A percentile compares a stretch with the other conserved stretches of the same genome.
Evolutionary conservation across 2,797 vertebrate species (phyloP).

Genomic region (Sebastes elongatus): DNA sequence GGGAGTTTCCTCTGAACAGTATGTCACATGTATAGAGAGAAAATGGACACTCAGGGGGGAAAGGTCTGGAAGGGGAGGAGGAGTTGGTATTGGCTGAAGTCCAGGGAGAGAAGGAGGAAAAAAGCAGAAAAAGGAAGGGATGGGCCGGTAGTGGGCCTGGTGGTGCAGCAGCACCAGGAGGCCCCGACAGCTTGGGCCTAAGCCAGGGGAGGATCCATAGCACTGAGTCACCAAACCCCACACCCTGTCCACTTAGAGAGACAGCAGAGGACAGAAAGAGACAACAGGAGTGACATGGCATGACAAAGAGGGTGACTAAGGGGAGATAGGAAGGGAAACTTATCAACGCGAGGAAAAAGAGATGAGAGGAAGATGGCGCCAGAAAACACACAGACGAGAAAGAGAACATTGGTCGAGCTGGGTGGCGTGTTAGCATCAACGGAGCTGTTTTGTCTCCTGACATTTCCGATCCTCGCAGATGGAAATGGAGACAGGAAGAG

Average conservation of each 20-base stretch:
- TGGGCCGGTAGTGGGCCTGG: conserved; percentile 35
- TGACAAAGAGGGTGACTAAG: conserved; percentile 37
- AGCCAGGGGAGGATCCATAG: conserved; percentile 67
- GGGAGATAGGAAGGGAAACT: neutral
- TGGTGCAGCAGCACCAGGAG: conserved; percentile 44
- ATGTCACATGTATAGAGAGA: conserved; percentile 20
- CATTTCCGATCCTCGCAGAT: conserved; percentile 43
- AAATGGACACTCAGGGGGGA: conserved; percentile 15
- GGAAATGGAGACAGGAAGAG: conserved; percentile 39
- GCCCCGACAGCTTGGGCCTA: conserved; percentile 42
- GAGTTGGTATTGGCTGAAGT: conserved; percentile 7
- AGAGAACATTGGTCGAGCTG: neutral
- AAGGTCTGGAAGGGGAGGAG: conserved; percentile 11
- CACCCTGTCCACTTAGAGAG: conserved; percentile 58
- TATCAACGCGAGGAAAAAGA: neutral
- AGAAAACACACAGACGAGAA: neutral
- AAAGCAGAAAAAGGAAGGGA: conserved; percentile 25
- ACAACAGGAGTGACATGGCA: conserved; percentile 14
- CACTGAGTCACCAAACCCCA: conserved; percentile 71
- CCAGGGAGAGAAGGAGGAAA: conserved; percentile 20
- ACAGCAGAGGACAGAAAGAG: conserved; percentile 36
- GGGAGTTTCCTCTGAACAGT: conserved; percentile 71
- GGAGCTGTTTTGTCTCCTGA: conserved; percentile 43
- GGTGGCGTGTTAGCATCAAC: neutral
- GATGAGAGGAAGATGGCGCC: neutral